phyloP scores from a whole-genome alignment of 2,888 invertebrate genomes.

The Octodonta nipae region DNA sequence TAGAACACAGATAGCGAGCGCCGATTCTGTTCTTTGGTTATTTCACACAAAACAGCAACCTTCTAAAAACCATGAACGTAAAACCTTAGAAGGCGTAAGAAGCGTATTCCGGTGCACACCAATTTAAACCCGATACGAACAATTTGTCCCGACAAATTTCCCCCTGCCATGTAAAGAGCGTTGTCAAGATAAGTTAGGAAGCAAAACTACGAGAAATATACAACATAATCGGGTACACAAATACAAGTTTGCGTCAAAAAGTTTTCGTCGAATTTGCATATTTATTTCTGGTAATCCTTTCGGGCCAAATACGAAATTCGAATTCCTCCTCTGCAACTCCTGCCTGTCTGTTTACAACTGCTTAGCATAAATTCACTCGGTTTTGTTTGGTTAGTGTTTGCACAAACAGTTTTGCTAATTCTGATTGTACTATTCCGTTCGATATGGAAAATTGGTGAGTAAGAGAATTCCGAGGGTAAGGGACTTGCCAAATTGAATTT shows the following conservation, averaged over 20 bases:
- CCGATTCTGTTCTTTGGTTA: no score
- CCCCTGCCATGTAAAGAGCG: no score
- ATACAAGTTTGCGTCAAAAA: slow-evolving; percentile 16
- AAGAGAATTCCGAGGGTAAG: slow-evolving; percentile 3
- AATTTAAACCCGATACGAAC: no score
- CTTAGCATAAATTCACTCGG: slow-evolving; percentile 16
- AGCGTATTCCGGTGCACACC: no score
- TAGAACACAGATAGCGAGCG: no score
- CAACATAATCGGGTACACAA: slow-evolving; percentile 21
- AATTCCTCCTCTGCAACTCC: slow-evolving; percentile 5
- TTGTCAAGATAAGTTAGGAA: no score
- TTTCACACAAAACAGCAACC: no score
- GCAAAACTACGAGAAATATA: slow-evolving; percentile 12
- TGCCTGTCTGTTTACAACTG: slow-evolving; percentile 14
- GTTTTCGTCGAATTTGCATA: slow-evolving; percentile 24
- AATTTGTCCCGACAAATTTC: no score
- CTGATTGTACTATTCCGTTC: slow-evolving; percentile 13
- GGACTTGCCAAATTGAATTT: slow-evolving; percentile 1
- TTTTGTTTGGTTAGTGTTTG: slow-evolving; percentile 13
- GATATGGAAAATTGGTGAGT: slow-evolving; percentile 15
- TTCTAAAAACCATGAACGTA: no score
- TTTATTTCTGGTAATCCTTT: slow-evolving; percentile 22
- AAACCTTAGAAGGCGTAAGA: no score
- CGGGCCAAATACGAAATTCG: slow-evolving; percentile 12
- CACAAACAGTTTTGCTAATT: slow-evolving; percentile 17